These are phyloP conservation scores for Drosophila quadrilineata DNA, from an alignment of 1,140 invertebrate genomes.

Conservation along the genomic window DNA sequence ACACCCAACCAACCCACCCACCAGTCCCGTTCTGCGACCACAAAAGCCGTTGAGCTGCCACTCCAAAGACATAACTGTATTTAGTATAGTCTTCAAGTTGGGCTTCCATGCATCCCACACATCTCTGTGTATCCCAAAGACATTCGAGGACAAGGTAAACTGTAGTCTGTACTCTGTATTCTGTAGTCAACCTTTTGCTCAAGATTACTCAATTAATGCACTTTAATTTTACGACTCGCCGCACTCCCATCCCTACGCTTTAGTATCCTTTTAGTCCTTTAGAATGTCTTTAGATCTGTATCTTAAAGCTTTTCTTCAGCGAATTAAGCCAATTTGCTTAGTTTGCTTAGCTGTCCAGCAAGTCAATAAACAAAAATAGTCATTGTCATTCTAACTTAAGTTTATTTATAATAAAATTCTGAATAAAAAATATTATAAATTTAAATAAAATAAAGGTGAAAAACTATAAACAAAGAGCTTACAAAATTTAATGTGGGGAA, in stretches of 20 bases:
- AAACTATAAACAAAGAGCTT: no score
- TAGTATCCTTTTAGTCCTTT: not conserved
- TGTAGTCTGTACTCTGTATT: no score
- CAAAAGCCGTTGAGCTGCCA: constrained; percentile 9
- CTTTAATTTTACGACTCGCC: constrained; percentile 49
- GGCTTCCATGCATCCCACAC: constrained; percentile 19
- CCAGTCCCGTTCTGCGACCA: not conserved
- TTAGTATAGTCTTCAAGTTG: constrained; percentile 12
- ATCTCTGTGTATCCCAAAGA: constrained; percentile 22
- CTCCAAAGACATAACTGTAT: not conserved
- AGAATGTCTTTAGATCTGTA: not conserved
- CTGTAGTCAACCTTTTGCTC: constrained; percentile 52
- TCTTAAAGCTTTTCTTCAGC: constrained; percentile 15
- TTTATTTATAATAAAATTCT: not conserved
- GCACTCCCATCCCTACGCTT: not conserved
- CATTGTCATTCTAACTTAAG: not conserved
- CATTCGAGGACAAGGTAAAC: constrained; percentile 56
- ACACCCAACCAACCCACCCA: not conserved
- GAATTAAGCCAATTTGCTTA: not conserved
- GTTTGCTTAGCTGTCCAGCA: no score
- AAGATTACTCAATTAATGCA: constrained; percentile 77
- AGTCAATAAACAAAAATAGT: no score
- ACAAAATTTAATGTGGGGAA: no score
- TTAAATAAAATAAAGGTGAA: no score
- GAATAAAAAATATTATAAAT: no score